Conservation (phyloP, 2,888 invertebrate species). For the Cataglyphis albicans region DNA sequence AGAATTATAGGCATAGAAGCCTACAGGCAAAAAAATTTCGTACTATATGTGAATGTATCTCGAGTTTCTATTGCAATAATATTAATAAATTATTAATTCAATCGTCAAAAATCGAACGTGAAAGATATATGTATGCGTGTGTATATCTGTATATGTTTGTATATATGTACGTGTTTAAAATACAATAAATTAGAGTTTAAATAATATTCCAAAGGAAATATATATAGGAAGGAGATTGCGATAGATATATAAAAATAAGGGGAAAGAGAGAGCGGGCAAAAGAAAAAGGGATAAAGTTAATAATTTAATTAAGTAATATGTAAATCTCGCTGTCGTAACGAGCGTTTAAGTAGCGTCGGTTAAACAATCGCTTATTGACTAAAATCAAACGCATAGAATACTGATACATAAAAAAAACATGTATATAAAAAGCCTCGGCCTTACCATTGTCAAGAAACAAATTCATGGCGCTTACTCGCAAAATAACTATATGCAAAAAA, state of each 20-base stretch:
- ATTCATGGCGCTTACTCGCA: constrained; percentile 70
- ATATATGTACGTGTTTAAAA: constrained; percentile 54
- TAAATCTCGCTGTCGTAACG: constrained; percentile 75
- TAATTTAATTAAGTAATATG: constrained; percentile 84
- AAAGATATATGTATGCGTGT: constrained; percentile 76
- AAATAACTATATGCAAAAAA: constrained; percentile 73
- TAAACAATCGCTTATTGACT: constrained; percentile 78
- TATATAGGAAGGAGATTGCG: constrained; percentile 64
- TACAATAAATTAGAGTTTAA: constrained; percentile 81
- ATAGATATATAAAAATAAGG: constrained; percentile 79
- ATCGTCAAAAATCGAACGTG: constrained; percentile 77
- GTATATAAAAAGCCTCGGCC: constrained; percentile 83
- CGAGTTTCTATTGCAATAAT: constrained; percentile 70
- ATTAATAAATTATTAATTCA: constrained; percentile 81
- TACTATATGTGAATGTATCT: constrained; percentile 2
- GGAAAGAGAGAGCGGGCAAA: not conserved
- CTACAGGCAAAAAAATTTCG: constrained; percentile 65
- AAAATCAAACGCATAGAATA: constrained; percentile 84
- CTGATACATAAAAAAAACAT: constrained; percentile 82
- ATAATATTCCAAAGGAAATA: constrained; percentile 73
- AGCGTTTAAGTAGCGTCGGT: constrained; percentile 81
- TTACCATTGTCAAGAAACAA: constrained; percentile 78
- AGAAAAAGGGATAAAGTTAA: constrained; percentile 74
- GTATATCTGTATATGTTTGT: constrained; percentile 1
- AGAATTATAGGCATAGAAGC: constrained; percentile 53